A percentile compares a stretch with the other conserved stretches of the same genome.
phyloP scores from a whole-genome alignment of 2,113 vertebrate species.

The Spheniscus mendiculus region DNA sequence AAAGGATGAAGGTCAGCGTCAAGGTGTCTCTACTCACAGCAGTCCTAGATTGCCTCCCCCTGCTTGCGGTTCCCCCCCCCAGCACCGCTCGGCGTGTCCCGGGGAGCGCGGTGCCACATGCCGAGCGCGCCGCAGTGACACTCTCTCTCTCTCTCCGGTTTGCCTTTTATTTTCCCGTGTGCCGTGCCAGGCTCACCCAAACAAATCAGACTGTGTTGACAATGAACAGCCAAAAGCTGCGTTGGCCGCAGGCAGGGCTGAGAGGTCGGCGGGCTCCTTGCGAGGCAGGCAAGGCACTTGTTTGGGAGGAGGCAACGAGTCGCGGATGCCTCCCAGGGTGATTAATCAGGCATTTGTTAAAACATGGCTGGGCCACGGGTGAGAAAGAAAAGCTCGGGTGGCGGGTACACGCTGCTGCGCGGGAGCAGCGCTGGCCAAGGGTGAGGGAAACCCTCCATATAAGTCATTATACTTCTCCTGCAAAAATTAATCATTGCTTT shows the following conservation, averaged over 20 bases:
- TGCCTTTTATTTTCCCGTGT: neutral
- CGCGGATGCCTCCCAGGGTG: neutral
- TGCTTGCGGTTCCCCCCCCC: neutral
- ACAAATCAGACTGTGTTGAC: neutral
- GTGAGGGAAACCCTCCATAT: neutral
- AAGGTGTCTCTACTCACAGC: neutral
- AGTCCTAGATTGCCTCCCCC: neutral
- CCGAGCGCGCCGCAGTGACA: fast-evolving
- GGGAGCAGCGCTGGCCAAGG: neutral
- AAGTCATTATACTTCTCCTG: neutral
- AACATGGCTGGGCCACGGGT: fast-evolving
- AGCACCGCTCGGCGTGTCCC: fast-evolving
- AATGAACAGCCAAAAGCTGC: neutral
- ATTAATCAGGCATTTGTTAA: neutral
- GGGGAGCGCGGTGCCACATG: fast-evolving
- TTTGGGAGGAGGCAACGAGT: neutral
- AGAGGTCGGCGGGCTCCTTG: neutral
- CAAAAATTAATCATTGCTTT: neutral
- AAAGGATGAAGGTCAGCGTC: neutral
- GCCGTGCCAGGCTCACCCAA: neutral
- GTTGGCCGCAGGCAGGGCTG: neutral
- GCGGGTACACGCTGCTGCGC: fast-evolving
- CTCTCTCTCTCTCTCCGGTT: neutral
- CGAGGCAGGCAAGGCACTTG: neutral
- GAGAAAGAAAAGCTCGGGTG: neutral